Percentiles rank a stretch among this genome's conserved stretches.
Evolutionary conservation across 2,113 vertebrate species (phyloP).

Genomic region (Alethe diademata): DNA sequence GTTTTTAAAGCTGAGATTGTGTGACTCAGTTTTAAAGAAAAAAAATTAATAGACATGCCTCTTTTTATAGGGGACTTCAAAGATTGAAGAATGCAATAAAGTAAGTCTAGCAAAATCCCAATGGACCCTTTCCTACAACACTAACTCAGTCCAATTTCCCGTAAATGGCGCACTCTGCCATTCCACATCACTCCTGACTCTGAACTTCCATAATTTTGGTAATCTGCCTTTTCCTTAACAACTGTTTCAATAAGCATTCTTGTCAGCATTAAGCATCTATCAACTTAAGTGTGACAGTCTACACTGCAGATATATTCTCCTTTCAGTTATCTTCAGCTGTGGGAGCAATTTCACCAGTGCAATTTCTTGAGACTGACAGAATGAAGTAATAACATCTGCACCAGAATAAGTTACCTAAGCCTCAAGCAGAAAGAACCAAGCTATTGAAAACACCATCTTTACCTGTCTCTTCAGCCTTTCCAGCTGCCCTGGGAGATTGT

Average conservation of each 20-base stretch:
- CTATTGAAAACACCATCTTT: background rate
- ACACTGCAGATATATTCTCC: background rate
- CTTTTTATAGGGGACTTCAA: background rate
- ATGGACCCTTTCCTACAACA: background rate
- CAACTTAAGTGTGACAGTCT: background rate
- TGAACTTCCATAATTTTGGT: background rate
- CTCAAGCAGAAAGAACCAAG: background rate
- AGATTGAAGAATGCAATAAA: background rate
- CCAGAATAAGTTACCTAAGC: background rate
- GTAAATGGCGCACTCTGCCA: background rate
- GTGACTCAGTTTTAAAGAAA: background rate
- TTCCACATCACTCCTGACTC: background rate
- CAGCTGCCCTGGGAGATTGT: background rate
- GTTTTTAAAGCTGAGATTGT: background rate
- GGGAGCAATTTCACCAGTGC: background rate
- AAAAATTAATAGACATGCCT: background rate
- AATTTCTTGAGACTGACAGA: background rate
- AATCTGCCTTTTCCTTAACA: background rate
- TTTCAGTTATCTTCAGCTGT: background rate
- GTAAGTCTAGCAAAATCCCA: background rate
- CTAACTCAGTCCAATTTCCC: background rate
- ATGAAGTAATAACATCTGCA: background rate
- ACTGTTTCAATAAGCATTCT: background rate
- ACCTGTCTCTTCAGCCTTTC: background rate
- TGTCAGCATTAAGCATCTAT: background rate